phyloP scores from a whole-genome alignment of 2,888 invertebrate species.

The Cancer borealis region DNA sequence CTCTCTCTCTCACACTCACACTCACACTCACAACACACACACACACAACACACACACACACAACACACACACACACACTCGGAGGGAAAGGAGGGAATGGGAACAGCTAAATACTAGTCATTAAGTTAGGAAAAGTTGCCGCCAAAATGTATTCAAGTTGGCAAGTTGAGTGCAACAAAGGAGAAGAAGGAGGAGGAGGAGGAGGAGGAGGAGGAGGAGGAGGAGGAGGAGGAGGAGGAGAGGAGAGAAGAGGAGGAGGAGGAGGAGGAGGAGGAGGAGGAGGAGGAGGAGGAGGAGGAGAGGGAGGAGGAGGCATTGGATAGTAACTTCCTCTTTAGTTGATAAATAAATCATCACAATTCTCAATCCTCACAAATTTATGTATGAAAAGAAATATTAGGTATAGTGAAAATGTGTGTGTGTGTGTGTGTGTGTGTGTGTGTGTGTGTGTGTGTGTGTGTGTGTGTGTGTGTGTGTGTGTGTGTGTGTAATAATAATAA shows the following conservation, averaged over 20 bases:
- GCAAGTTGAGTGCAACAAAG: background rate
- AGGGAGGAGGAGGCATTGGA: background rate
- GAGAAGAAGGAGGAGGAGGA: too few relatives aligned
- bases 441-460: slow-evolving; percentile 20
- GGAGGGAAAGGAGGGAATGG: background rate
- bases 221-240: background rate
- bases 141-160: slow-evolving; percentile 5
- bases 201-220: background rate
- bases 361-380: background rate
- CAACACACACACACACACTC: background rate
- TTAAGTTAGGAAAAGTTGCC: background rate
- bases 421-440: background rate
- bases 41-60: slow-evolving; percentile 20
- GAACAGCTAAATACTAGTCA: background rate
- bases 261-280: slow-evolving; percentile 20
- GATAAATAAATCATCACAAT: background rate
- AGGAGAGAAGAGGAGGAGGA: too few relatives aligned
- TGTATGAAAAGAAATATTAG: background rate
- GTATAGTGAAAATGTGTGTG: background rate
- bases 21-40: background rate
- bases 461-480: too few relatives aligned
- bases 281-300: slow-evolving; percentile 20
- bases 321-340: background rate
- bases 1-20: too few relatives aligned
- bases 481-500: too few relatives aligned